A percentile compares a stretch with the other conserved stretches of the same genome.
Conservation (phyloP, 2,113 vertebrate species). For the Empidonax alnorum region DNA sequence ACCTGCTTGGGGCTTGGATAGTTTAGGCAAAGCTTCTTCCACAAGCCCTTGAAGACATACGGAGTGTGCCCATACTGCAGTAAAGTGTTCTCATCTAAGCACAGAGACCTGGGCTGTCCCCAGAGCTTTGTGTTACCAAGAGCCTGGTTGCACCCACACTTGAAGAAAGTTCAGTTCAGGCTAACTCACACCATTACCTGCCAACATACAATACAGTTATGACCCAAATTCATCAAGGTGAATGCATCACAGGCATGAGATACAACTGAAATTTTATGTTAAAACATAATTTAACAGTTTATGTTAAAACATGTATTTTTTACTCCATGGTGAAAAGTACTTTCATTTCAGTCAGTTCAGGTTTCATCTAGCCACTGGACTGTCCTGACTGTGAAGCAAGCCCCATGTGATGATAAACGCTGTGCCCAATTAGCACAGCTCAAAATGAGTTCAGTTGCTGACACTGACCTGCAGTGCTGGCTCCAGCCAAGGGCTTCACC, state of each 20-base stretch:
- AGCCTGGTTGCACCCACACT: not conserved
- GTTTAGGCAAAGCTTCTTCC: not conserved
- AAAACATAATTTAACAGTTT: not conserved
- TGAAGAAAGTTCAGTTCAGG: not conserved
- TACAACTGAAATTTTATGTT: not conserved
- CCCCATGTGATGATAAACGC: not conserved
- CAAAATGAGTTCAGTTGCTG: not conserved
- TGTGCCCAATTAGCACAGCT: accelerated
- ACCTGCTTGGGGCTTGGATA: not conserved
- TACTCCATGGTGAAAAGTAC: not conserved
- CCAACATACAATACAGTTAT: not conserved
- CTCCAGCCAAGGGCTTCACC: not conserved
- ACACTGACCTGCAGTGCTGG: not conserved
- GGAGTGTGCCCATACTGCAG: not conserved
- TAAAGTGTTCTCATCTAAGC: not conserved
- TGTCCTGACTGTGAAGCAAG: not conserved
- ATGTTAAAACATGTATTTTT: not conserved
- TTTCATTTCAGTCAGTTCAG: not conserved
- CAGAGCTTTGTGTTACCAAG: not conserved
- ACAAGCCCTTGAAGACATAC: not conserved
- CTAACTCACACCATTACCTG: not conserved
- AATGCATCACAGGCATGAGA: accelerated
- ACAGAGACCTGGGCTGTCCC: not conserved
- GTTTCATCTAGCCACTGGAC: not conserved
- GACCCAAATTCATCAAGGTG: not conserved